phyloP scores from a whole-genome alignment of 2,888 invertebrate species.

The Phyto melanocephala region DNA sequence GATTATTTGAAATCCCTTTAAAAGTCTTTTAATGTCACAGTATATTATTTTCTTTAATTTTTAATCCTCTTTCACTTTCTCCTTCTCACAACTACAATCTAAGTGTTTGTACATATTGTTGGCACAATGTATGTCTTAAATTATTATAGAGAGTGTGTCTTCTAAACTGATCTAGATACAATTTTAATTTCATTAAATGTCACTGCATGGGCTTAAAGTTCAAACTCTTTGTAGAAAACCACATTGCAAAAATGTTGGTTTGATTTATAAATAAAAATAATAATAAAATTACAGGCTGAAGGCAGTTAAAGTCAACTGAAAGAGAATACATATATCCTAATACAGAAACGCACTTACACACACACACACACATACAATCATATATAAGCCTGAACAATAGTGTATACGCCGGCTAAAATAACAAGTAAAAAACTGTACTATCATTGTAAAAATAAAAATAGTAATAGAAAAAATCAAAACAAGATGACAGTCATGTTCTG shows the following conservation, averaged over 20 bases:
- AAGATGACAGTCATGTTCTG: conserved; percentile 33
- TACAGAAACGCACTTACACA: too few relatives aligned
- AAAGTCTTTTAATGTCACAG: too few relatives aligned
- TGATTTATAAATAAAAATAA: conserved; percentile 32
- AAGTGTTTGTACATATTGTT: background rate
- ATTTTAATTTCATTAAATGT: conserved; percentile 57
- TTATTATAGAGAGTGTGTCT: background rate
- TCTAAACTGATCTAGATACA: conserved; percentile 21
- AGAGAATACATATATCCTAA: background rate
- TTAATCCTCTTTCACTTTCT: background rate
- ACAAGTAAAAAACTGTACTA: background rate
- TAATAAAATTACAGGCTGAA: conserved; percentile 39
- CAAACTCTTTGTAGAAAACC: background rate
- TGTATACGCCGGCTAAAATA: background rate
- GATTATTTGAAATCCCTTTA: too few relatives aligned
- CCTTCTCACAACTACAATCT: background rate
- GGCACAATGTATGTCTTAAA: background rate
- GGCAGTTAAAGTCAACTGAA: conserved; percentile 26
- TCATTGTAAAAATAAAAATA: background rate
- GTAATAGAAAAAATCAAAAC: conserved; percentile 6
- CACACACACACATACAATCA: background rate
- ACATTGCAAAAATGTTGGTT: conserved; percentile 3
- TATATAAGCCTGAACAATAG: too few relatives aligned
- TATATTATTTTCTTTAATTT: background rate
- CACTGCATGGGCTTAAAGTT: conserved; percentile 42